These are phyloP conservation scores for Cotesia typhae DNA, from an alignment of 1,140 invertebrate species.

Conservation along the genomic window DNA sequence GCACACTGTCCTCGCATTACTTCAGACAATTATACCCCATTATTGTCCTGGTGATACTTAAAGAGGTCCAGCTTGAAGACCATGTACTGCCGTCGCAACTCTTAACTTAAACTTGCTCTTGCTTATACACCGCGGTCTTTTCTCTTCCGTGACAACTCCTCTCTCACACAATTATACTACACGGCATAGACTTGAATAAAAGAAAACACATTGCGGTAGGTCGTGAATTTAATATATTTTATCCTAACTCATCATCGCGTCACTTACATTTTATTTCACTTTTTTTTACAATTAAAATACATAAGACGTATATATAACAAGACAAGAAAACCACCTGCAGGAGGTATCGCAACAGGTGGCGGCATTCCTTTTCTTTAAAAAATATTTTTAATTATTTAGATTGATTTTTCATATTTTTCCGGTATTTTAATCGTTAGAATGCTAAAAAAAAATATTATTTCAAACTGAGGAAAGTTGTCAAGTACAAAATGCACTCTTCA, in stretches of 20 bases:
- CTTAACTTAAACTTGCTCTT: too few species aligned
- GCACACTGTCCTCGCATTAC: conserved; percentile 65
- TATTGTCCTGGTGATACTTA: conserved; percentile 42
- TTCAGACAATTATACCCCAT: conserved; percentile 66
- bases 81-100: conserved; percentile 41
- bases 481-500: too few species aligned
- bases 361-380: not conserved
- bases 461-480: too few species aligned
- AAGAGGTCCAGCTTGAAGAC: too few species aligned
- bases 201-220: conserved; percentile 58
- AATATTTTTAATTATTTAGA: too few species aligned
- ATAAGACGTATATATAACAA: too few species aligned
- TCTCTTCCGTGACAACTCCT: conserved; percentile 40
- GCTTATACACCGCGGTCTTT: conserved; percentile 41
- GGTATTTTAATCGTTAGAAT: too few species aligned
- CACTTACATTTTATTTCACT: conserved; percentile 1
- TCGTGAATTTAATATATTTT: conserved; percentile 44
- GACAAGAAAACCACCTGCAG: conserved; percentile 15
- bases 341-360: conserved; percentile 21
- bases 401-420: too few species aligned
- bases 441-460: too few species aligned
- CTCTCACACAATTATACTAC: not conserved
- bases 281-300: too few species aligned
- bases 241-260: conserved; percentile 2
- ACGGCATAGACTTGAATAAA: not conserved